Percentiles rank a stretch among this genome's conserved stretches.
Conservation (phyloP, 2,113 vertebrate species). For the Platichthys stellatus region DNA sequence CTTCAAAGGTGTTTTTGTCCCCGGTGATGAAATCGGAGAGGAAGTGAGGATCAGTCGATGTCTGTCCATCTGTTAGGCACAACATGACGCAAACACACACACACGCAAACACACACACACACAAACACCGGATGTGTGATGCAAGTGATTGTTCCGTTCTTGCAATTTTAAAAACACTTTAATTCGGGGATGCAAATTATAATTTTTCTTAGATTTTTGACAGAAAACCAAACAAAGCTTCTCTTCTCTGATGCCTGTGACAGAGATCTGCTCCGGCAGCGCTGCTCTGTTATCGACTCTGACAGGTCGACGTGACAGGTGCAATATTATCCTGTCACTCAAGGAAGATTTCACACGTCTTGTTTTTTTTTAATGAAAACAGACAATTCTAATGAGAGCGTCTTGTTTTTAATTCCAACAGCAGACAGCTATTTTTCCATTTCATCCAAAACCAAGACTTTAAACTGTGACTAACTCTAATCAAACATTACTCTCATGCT, state of each 20-base stretch:
- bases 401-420: not conserved
- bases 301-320: not conserved
- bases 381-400: not conserved
- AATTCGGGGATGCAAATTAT: not conserved
- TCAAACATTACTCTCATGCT: not conserved
- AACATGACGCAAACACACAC: slow-evolving; percentile 17
- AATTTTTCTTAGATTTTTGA: too few species aligned
- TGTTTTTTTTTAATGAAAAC: not conserved
- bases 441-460: too few species aligned
- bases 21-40: slow-evolving; percentile 36
- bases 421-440: not conserved
- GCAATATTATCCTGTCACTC: not conserved
- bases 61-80: slow-evolving; percentile 57
- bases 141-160: slow-evolving; percentile 27
- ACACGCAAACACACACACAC: not conserved
- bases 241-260: not conserved
- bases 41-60: slow-evolving; percentile 37
- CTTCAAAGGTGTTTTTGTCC: slow-evolving; percentile 61
- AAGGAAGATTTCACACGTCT: not conserved
- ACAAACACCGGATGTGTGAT: slow-evolving; percentile 13
- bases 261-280: not conserved
- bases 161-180: slow-evolving; percentile 27
- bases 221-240: too few species aligned
- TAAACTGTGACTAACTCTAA: not conserved
- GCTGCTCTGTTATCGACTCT: not conserved